phyloP scores from a whole-genome alignment of 2,113 vertebrate genomes.

The Danionella cerebrum region DNA sequence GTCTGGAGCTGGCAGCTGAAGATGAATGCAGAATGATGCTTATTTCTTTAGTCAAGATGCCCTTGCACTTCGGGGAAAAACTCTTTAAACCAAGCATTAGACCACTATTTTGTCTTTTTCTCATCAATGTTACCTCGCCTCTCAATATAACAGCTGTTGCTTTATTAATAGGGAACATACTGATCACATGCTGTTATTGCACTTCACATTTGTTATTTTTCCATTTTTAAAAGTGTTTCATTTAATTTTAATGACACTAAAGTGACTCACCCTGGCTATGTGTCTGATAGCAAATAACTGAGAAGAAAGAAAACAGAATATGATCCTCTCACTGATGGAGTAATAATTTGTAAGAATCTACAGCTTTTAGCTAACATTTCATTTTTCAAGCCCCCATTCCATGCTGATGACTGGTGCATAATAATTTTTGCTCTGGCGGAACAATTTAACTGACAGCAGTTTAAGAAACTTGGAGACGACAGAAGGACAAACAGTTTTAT shows the following conservation, averaged over 20 bases:
- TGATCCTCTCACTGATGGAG: not conserved
- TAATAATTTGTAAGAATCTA: not conserved
- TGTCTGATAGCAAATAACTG: too few species aligned
- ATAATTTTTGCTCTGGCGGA: slow-evolving; percentile 61
- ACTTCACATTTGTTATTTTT: not conserved
- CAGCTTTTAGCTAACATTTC: slow-evolving; percentile 11
- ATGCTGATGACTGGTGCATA: slow-evolving; percentile 61
- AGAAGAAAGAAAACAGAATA: too few species aligned
- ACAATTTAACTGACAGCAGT: slow-evolving; percentile 65
- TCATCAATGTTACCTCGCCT: too few species aligned
- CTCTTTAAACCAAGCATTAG: too few species aligned
- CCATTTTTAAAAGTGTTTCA: not conserved
- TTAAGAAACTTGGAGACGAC: slow-evolving; percentile 64
- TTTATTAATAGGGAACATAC: too few species aligned
- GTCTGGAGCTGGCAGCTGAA: too few species aligned
- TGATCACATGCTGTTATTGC: too few species aligned
- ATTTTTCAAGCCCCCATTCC: slow-evolving; percentile 57
- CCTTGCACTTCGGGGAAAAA: too few species aligned
- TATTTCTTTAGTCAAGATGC: too few species aligned
- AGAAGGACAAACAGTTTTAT: slow-evolving; percentile 56
- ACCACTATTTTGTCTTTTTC: too few species aligned
- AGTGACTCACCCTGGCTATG: not conserved
- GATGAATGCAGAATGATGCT: too few species aligned
- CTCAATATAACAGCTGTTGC: too few species aligned
- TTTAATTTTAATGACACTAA: not conserved